Percentiles rank a stretch among this genome's conserved stretches.
Evolutionary conservation across 2,888 invertebrate genomes (phyloP).

Genomic region (Odontothrips loti): DNA sequence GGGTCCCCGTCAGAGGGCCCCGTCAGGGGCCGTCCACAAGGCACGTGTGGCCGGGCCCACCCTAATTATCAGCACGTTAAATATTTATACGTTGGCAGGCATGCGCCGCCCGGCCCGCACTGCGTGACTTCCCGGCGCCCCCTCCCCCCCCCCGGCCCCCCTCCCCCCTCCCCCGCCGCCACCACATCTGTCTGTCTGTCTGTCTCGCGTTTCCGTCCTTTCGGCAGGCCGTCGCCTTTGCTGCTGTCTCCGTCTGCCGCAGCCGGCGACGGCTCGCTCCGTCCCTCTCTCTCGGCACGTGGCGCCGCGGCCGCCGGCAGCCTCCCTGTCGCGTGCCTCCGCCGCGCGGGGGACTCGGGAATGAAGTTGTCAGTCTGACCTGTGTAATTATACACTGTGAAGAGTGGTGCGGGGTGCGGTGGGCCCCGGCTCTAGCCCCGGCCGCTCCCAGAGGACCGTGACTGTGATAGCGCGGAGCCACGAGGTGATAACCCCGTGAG

Average conservation of each 20-base stretch:
- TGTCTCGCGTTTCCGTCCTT: conserved; percentile 15
- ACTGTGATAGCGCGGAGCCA: neutral
- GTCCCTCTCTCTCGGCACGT: neutral
- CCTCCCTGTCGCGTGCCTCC: too few species aligned
- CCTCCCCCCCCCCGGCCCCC: neutral
- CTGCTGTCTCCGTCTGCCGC: neutral
- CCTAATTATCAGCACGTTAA: neutral
- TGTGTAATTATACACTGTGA: neutral
- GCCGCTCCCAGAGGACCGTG: neutral
- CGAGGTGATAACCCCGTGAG: too few species aligned
- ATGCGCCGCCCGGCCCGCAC: neutral
- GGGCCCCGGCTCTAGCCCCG: neutral
- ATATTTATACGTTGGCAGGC: neutral
- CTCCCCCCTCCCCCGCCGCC: neutral
- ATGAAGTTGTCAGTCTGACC: neutral
- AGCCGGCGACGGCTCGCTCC: neutral
- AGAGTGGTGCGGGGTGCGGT: neutral
- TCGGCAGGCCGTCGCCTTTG: neutral
- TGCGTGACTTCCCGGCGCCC: neutral
- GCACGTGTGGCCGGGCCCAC: neutral
- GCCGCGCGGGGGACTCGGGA: neutral
- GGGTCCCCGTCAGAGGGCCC: neutral
- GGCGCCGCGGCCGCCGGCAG: too few species aligned
- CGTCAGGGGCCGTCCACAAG: too few species aligned
- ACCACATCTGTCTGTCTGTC: conserved; percentile 14